Percentiles rank a stretch among this genome's conserved stretches.
Evolutionary conservation across 2,113 vertebrate species (phyloP).

Genomic region (Odontesthes bonariensis): DNA sequence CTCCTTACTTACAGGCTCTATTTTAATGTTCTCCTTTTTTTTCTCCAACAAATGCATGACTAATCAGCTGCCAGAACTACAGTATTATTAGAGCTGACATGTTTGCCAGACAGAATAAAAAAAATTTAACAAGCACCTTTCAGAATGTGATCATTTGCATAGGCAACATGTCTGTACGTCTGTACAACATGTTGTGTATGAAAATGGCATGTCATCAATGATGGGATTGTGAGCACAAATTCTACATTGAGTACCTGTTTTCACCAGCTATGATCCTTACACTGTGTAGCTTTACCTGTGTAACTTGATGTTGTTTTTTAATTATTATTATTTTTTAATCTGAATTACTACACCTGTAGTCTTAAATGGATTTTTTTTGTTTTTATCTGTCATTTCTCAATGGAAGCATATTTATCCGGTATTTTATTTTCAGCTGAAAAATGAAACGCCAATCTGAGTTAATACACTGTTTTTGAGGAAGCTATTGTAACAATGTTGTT

Average conservation of each 20-base stretch:
- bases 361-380: not conserved
- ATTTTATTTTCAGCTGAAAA: not conserved
- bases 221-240: not conserved
- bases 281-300: not conserved
- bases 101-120: conserved; percentile 48
- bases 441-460: not conserved
- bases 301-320: too few relatives aligned
- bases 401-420: not conserved
- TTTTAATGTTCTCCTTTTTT: conserved; percentile 9
- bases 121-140: conserved; percentile 2
- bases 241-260: not conserved
- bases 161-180: not conserved
- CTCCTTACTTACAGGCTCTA: conserved; percentile 6
- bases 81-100: conserved; percentile 36
- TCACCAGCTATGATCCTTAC: not conserved
- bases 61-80: conserved; percentile 27
- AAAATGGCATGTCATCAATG: too few relatives aligned
- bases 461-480: too few relatives aligned
- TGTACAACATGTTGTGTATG: not conserved
- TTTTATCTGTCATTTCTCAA: too few relatives aligned
- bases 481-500: too few relatives aligned
- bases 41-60: conserved; percentile 25
- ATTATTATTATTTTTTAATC: not conserved
- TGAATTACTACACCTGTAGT: not conserved
- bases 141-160: not conserved